Evolutionary conservation across 1,140 invertebrate species (phyloP), one percentile per base, ranked within the genome.

Genomic region (Scaptomyza graminum): DNA sequence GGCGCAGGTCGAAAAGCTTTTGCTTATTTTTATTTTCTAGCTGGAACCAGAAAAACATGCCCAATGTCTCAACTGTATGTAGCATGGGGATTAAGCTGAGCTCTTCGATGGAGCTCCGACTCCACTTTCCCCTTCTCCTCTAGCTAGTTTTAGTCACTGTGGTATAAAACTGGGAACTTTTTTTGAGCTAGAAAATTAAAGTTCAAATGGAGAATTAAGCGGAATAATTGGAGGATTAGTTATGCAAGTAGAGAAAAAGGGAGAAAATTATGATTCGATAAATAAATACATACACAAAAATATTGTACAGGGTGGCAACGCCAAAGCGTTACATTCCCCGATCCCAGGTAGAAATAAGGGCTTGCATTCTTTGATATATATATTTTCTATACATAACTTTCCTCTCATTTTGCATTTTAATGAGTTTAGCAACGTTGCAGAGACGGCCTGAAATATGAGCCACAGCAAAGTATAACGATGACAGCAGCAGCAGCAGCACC

Each of bases 341-440:
- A 6, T 31, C 28, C 8, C 31, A 34, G 37, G 1, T 5, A 41
- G 12, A 2, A 41, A 41, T 12, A 41, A 41, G 12, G 37, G 22
- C 7, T 9, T 41, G 64, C 57, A 43, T 69, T 66, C 44, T 63
- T 66, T 67, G 79, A 88, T 87, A 70, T 66, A 76, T 71, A 47
- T 34, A 4, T 31, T 31, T 31, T 59, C n/a, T n/a, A n/a, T n/a
- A n/a, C n/a, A n/a, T n/a, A n/a, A n/a, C n/a, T 77, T 63, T 47
- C 31, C 44, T 52, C 71, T 88, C 83, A 83, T 83, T 87, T 87
- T 88, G 75, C 82, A 87, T 87, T 87, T 87, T 87, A 87, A 87
- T 87, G 82, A 87, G 83, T 82, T 88, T 49, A 61, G 47, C 65
- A 52, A 28, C 8, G 57, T 52, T 63, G 47, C n/a, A n/a, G 4